Evolutionary conservation across 2,888 invertebrate species (phyloP).

Genomic region (Chironomus riparius): DNA sequence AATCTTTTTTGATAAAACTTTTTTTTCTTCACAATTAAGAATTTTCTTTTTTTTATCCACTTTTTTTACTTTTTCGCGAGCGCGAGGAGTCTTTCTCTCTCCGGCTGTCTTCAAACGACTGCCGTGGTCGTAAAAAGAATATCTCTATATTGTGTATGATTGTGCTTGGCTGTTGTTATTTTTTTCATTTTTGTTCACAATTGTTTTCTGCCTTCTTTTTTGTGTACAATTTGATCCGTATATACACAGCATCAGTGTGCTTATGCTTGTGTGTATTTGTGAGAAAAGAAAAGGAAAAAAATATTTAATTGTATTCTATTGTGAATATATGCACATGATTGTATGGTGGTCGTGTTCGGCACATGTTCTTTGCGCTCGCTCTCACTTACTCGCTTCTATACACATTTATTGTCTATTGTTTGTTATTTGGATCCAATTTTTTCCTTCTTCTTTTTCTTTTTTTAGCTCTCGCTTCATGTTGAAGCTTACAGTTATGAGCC

Average conservation of each 20-base stretch:
- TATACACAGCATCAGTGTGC: neutral
- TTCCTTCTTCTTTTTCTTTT: too few species aligned
- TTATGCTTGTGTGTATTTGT: neutral
- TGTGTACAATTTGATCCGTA: neutral
- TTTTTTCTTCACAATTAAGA: neutral
- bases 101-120: neutral
- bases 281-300: neutral
- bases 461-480: too few species aligned
- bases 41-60: neutral
- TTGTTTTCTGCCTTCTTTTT: neutral
- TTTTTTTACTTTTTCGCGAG: neutral
- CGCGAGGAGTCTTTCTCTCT: neutral
- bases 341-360: neutral
- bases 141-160: neutral
- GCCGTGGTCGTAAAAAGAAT: constrained; percentile 3
- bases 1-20: neutral
- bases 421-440: too few species aligned
- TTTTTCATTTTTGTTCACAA: neutral
- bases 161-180: neutral
- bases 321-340: too few species aligned
- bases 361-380: neutral
- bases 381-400: too few species aligned
- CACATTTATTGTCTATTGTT: too few species aligned
- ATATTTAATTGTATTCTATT: neutral
- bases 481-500: too few species aligned